Evolutionary conservation across 2,113 vertebrate genomes (phyloP).

Genomic region (Setophaga kirtlandii): DNA sequence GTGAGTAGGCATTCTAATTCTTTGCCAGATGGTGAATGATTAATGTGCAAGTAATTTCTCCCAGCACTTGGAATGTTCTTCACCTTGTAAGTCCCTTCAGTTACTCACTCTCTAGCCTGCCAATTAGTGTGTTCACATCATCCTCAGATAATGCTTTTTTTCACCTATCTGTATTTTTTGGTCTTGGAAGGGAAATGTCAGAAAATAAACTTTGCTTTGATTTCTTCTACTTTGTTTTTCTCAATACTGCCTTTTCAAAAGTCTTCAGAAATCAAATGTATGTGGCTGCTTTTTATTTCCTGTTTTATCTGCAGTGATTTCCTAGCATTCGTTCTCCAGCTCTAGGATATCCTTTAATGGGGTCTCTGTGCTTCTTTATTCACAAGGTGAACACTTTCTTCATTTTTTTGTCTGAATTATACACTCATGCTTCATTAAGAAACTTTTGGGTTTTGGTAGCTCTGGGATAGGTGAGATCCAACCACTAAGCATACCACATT

Average conservation of each 20-base stretch:
- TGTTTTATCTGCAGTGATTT: background rate
- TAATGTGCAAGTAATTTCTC: slow-evolving; percentile 59
- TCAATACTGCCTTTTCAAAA: background rate
- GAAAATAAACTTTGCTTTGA: slow-evolving; percentile 2
- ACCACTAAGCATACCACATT: background rate
- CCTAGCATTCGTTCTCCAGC: background rate
- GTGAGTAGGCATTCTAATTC: slow-evolving; percentile 57
- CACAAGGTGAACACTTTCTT: background rate
- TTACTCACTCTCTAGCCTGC: background rate
- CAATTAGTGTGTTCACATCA: background rate
- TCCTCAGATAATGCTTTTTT: background rate
- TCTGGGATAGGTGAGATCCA: background rate
- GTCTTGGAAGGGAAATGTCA: background rate
- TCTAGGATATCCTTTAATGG: background rate
- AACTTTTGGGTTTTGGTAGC: background rate
- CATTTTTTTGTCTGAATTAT: background rate
- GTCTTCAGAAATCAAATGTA: background rate
- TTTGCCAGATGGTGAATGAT: slow-evolving; percentile 59
- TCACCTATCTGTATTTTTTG: background rate
- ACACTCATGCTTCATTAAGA: background rate
- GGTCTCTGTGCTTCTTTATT: background rate
- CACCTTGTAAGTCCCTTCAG: background rate
- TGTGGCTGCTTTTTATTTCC: background rate
- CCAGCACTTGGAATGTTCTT: background rate
- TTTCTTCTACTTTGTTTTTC: slow-evolving; percentile 15